These are phyloP conservation scores for Anolis carolinensis DNA, from an alignment of 2,113 vertebrate genomes.

Conservation along the genomic window DNA sequence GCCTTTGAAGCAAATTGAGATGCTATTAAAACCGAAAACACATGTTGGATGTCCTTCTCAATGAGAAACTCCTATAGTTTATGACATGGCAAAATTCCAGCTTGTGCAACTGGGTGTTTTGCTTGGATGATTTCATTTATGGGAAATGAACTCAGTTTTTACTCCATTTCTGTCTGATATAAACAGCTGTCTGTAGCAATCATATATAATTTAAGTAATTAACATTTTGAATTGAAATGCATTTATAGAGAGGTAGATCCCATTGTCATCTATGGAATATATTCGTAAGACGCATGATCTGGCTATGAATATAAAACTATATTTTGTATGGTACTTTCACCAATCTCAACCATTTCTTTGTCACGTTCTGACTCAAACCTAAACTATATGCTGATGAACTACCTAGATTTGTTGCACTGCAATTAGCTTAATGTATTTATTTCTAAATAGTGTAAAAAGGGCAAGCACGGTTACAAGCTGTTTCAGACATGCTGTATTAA, in stretches of 20 bases:
- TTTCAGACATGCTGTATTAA: conserved; percentile 17
- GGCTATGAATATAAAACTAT: background rate
- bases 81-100: background rate
- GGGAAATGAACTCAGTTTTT: background rate
- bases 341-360: background rate
- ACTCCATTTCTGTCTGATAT: background rate
- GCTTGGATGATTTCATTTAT: background rate
- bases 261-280: background rate
- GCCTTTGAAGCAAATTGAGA: background rate
- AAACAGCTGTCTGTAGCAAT: background rate
- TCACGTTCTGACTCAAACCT: background rate
- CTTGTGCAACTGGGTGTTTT: background rate
- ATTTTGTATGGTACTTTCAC: background rate
- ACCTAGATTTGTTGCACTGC: background rate
- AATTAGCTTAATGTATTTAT: conserved; percentile 8
- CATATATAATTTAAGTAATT: background rate
- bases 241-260: background rate
- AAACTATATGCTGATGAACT: background rate
- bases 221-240: background rate
- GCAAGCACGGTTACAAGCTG: conserved; percentile 1
- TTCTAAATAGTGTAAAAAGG: conserved; percentile 17
- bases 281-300: background rate
- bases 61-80: background rate
- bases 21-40: background rate
- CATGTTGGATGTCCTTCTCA: background rate